Conservation (phyloP, 2,888 invertebrate species). For the Agrilus mali region DNA sequence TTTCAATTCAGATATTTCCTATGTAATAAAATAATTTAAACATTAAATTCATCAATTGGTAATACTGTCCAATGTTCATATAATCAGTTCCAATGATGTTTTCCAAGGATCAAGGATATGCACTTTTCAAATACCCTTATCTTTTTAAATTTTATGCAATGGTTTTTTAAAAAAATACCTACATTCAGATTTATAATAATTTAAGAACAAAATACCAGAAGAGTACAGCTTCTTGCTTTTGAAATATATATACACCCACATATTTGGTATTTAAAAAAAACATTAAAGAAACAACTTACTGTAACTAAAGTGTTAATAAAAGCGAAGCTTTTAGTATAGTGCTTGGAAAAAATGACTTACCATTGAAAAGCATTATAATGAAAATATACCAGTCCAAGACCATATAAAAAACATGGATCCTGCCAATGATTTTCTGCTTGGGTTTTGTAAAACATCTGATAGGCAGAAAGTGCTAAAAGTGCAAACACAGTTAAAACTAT, state of each 20-base stretch:
- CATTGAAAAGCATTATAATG: slow-evolving; percentile 92
- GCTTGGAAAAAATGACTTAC: slow-evolving; percentile 49
- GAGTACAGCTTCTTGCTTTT: not conserved
- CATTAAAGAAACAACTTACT: not conserved
- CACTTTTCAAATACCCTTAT: no score
- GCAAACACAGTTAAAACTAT: slow-evolving; percentile 18
- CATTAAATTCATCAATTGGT: not conserved
- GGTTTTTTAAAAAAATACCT: no score
- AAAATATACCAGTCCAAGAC: slow-evolving; percentile 90
- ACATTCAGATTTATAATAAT: no score
- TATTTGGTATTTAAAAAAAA: not conserved
- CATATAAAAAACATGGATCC: slow-evolving; percentile 85
- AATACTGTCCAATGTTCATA: not conserved
- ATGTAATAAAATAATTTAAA: no score
- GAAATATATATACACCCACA: no score
- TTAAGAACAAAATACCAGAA: not conserved
- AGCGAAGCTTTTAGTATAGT: not conserved
- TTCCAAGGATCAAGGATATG: no score
- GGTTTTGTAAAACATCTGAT: slow-evolving; percentile 79
- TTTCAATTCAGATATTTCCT: no score
- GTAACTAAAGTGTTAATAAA: not conserved
- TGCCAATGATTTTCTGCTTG: slow-evolving; percentile 71
- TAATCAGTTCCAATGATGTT: slow-evolving; percentile 1
- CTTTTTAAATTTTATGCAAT: no score
- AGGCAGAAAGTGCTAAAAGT: slow-evolving; percentile 86